Evolutionary conservation across 2,113 vertebrate species (phyloP).

Genomic region (Hirundichthys speculiger): DNA sequence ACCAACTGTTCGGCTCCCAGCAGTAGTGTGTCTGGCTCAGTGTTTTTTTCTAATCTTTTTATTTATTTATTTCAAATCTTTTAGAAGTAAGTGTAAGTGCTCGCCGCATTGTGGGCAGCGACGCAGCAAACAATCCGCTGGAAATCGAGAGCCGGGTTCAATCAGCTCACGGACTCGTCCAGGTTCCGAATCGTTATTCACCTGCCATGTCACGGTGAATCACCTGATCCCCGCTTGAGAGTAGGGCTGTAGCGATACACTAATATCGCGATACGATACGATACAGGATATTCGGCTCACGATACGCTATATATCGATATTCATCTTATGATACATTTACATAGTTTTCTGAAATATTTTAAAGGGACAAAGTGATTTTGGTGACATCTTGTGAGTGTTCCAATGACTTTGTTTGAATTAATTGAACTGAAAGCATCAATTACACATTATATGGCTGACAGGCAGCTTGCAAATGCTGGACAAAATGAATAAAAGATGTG

Average conservation of each 20-base stretch:
- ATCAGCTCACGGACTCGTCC: slow-evolving; percentile 38
- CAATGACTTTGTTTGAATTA: too few species aligned
- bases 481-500: too few species aligned
- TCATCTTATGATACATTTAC: too few species aligned
- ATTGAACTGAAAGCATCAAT: too few species aligned
- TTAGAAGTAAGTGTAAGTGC: slow-evolving; percentile 7
- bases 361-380: too few species aligned
- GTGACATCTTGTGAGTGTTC: too few species aligned
- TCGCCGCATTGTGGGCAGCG: slow-evolving; percentile 14
- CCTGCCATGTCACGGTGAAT: slow-evolving; percentile 38
- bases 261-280: too few species aligned
- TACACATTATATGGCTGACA: slow-evolving; percentile 22
- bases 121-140: slow-evolving; percentile 19
- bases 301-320: too few species aligned
- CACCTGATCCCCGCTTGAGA: slow-evolving; percentile 31
- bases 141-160: slow-evolving; percentile 34
- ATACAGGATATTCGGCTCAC: too few species aligned
- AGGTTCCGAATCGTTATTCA: slow-evolving; percentile 30
- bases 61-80: slow-evolving; percentile 3
- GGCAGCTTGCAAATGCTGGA: neutral
- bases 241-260: slow-evolving; percentile 3
- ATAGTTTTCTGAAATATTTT: too few species aligned
- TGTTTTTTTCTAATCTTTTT: neutral
- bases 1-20: slow-evolving; percentile 46
- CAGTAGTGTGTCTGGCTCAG: slow-evolving; percentile 16